Conservation (phyloP, 2,888 invertebrate genomes). For the Blastobasis lacticolella region DNA sequence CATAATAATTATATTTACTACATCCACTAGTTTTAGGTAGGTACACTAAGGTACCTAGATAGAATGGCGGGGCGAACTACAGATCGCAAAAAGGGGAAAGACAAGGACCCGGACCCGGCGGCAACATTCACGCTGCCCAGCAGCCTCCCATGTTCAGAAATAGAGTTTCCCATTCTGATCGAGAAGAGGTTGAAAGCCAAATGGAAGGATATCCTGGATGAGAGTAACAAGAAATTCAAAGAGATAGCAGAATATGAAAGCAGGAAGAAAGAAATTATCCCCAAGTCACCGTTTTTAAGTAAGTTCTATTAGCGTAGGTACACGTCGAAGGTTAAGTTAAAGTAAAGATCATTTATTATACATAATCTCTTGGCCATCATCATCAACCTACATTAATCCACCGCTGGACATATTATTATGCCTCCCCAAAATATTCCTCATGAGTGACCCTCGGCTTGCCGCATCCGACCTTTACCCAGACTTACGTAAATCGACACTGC, state of each 20-base stretch:
- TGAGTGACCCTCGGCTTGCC: too few relatives aligned
- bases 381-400: too few relatives aligned
- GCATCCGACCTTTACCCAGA: too few relatives aligned
- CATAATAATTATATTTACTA: too few relatives aligned
- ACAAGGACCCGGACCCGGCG: constrained; percentile 34
- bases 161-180: constrained; percentile 47
- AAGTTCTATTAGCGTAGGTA: constrained; percentile 11
- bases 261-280: constrained; percentile 27
- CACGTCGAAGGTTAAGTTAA: too few relatives aligned
- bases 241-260: constrained; percentile 40
- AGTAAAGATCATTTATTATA: too few relatives aligned
- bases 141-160: constrained; percentile 54
- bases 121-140: constrained; percentile 49
- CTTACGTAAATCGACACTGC: too few relatives aligned
- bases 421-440: too few relatives aligned
- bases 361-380: too few relatives aligned
- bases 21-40: too few relatives aligned
- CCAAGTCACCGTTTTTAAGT: constrained; percentile 50
- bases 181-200: constrained; percentile 30
- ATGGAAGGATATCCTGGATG: constrained; percentile 48
- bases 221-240: constrained; percentile 31
- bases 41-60: background rate
- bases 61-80: constrained; percentile 45
- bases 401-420: too few relatives aligned
- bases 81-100: constrained; percentile 42